These are phyloP conservation scores for Heliothis peltigera DNA, from an alignment of 2,888 invertebrate species.

Conservation along the genomic window DNA sequence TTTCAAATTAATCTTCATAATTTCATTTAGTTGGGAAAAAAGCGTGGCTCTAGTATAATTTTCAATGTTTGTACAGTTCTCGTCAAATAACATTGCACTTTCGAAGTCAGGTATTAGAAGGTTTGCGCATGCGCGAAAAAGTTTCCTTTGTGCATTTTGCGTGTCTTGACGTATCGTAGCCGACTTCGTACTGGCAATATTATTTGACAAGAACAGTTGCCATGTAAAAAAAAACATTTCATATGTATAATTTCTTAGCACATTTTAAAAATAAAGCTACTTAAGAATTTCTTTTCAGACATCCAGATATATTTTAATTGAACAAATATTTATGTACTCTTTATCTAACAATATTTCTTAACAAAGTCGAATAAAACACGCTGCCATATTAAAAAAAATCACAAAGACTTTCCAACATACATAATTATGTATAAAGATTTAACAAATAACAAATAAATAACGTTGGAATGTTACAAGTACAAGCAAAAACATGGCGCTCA, in stretches of 20 bases:
- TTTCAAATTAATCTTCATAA: slow-evolving; percentile 44
- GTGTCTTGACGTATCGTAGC: no score
- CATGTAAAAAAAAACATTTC: no score
- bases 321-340: neutral
- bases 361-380: neutral
- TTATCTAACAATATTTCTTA: neutral
- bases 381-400: neutral
- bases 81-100: no score
- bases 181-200: no score
- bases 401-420: neutral
- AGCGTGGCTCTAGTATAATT: neutral
- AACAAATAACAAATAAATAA: slow-evolving; percentile 35
- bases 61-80: no score
- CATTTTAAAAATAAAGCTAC: neutral
- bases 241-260: neutral
- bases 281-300: neutral
- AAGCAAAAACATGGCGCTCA: slow-evolving; percentile 38
- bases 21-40: slow-evolving; percentile 16
- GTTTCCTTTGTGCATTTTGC: no score
- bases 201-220: no score
- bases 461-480: slow-evolving; percentile 50
- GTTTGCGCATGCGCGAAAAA: no score
- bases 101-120: no score
- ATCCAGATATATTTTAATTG: neutral
- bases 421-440: slow-evolving; percentile 32